Percentiles rank a stretch among this genome's conserved stretches.
phyloP scores from a whole-genome alignment of 37 sponge, comb jelly and placozoan genomes.

The Amphimedon queenslandica region DNA sequence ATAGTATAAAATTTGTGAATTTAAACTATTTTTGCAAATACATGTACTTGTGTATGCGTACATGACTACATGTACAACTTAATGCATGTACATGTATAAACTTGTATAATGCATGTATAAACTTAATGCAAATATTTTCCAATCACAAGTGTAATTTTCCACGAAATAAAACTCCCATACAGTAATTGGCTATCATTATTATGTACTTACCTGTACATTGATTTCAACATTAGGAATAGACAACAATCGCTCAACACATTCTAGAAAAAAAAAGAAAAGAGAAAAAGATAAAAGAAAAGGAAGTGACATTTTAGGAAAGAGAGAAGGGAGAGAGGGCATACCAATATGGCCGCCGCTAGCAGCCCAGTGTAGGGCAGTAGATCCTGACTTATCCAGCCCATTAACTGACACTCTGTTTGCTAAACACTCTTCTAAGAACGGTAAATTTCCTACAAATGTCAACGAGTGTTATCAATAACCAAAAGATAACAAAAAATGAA shows the following conservation, averaged over 20 bases:
- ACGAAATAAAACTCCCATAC: too few relatives aligned
- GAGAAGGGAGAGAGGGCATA: too few relatives aligned
- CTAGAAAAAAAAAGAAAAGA: conserved; percentile 17
- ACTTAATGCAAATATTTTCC: too few relatives aligned
- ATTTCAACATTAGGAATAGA: conserved; percentile 57
- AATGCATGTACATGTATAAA: not conserved
- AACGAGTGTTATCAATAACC: too few relatives aligned
- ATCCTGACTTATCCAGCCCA: conserved; percentile 97
- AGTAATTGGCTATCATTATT: too few relatives aligned
- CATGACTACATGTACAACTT: not conserved
- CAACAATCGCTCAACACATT: conserved; percentile 69
- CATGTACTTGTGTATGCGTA: not conserved
- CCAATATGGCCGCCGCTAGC: conserved; percentile 89
- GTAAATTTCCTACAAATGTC: conserved; percentile 84
- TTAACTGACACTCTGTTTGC: conserved; percentile 92
- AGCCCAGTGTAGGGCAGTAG: conserved; percentile 98
- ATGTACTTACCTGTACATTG: conserved; percentile 59
- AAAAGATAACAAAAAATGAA: too few relatives aligned
- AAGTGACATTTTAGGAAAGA: not conserved
- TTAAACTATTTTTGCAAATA: too few relatives aligned
- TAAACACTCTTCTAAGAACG: conserved; percentile 86
- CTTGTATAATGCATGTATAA: not conserved
- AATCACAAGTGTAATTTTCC: too few relatives aligned
- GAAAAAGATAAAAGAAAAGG: not conserved
- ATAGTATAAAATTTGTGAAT: too few relatives aligned